Conservation (phyloP, 2,113 vertebrate genomes). For the Lagopus leucura region DNA sequence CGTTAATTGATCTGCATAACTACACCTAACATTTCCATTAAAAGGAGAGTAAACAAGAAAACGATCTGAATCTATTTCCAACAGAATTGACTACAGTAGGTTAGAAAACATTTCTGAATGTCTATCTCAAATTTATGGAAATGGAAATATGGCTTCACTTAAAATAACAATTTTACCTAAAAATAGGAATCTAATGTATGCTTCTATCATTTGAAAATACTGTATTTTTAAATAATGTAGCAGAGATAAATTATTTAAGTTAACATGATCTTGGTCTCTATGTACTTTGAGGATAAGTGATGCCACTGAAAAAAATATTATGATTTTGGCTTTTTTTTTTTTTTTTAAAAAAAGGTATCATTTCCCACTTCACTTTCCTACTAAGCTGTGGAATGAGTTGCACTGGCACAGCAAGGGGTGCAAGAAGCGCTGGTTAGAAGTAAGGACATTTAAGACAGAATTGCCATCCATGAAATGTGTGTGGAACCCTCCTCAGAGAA, state of each 20-base stretch:
- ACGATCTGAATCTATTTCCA: neutral
- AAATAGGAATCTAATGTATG: neutral
- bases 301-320: too few relatives aligned
- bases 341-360: fast-evolving
- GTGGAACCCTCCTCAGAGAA: neutral
- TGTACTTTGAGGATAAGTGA: neutral
- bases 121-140: neutral
- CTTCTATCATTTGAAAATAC: neutral
- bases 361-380: neutral
- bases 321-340: too few relatives aligned
- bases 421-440: neutral
- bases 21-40: neutral
- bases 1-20: neutral
- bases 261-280: neutral
- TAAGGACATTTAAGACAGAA: neutral
- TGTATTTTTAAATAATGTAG: neutral
- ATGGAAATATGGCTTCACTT: neutral
- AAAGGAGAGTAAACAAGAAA: neutral
- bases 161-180: neutral
- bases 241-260: neutral
- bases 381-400: neutral
- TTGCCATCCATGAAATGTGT: neutral
- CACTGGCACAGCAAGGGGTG: neutral
- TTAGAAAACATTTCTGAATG: neutral
- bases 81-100: neutral